These are phyloP conservation scores for Mythimna ferrago DNA, from an alignment of 2,888 invertebrate genomes.

Conservation along the genomic window DNA sequence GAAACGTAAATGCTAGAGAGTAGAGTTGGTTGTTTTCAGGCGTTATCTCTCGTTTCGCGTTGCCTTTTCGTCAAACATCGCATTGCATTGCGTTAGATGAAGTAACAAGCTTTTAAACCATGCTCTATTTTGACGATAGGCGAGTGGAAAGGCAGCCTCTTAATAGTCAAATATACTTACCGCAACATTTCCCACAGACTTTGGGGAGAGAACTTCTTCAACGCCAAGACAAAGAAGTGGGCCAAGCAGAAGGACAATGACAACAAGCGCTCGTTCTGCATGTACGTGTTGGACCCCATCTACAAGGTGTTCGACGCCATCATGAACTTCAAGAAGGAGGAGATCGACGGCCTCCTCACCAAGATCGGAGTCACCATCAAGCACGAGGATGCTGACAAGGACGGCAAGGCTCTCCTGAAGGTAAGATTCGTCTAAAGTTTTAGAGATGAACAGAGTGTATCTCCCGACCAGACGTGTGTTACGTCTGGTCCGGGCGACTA, in stretches of 20 bases:
- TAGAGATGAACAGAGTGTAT: no score
- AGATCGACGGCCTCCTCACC: constrained; percentile 95
- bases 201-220: constrained; percentile 99
- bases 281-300: constrained; percentile 99
- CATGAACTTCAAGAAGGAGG: constrained; percentile 99
- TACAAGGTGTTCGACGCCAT: constrained; percentile 96
- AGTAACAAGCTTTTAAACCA: no score
- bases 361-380: constrained; percentile 98
- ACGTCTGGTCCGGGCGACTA: no score
- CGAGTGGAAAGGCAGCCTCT: no score
- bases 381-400: constrained; percentile 98
- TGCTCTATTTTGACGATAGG: no score
- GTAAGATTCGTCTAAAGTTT: constrained; percentile 74
- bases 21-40: no score
- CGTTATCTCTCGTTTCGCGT: no score
- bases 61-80: no score
- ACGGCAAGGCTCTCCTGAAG: constrained; percentile 98
- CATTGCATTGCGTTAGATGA: no score
- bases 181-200: constrained; percentile 82
- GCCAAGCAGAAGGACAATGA: constrained; percentile 97
- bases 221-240: constrained; percentile 99
- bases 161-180: not conserved
- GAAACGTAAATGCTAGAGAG: no score
- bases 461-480: no score
- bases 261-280: constrained; percentile 99